Evolutionary conservation across 2,888 invertebrate genomes (phyloP).

Genomic region (Lapara coniferarum): DNA sequence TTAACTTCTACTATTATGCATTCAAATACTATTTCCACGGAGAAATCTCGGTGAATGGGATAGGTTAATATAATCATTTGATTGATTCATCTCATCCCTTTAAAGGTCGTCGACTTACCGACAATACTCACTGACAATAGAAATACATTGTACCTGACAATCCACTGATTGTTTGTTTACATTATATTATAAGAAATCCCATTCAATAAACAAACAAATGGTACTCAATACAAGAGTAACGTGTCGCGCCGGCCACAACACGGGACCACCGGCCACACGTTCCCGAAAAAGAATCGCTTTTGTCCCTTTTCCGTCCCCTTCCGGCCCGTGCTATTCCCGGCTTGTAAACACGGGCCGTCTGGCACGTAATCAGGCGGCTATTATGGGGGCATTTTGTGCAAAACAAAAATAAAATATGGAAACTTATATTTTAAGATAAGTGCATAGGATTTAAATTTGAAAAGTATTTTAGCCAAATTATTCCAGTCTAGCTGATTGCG

Average conservation of each 20-base stretch:
- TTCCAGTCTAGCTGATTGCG: no score
- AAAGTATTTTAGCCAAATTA: no score
- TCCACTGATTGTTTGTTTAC: background rate
- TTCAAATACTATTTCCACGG: no score
- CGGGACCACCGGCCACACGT: slow-evolving; percentile 58
- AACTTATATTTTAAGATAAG: background rate
- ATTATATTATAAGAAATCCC: background rate
- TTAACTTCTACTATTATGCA: background rate
- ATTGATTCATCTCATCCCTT: no score
- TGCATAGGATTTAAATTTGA: no score
- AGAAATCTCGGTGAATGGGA: no score
- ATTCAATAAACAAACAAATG: background rate
- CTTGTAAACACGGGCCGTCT: slow-evolving; percentile 46
- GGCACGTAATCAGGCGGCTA: slow-evolving; percentile 15
- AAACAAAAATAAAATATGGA: background rate
- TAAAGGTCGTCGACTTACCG: no score
- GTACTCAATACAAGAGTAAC: no score
- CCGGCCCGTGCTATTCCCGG: slow-evolving; percentile 63
- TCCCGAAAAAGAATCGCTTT: slow-evolving; percentile 66
- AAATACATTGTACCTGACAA: no score
- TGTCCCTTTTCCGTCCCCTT: slow-evolving; percentile 63
- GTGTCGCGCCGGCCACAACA: slow-evolving; percentile 32
- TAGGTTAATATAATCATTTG: no score
- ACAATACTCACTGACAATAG: no score
- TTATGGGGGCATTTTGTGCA: background rate